Evolutionary conservation across 1,140 invertebrate genomes (phyloP), one percentile per base, ranked within the genome.

Genomic region (Maconellicoccus hirsutus): DNA sequence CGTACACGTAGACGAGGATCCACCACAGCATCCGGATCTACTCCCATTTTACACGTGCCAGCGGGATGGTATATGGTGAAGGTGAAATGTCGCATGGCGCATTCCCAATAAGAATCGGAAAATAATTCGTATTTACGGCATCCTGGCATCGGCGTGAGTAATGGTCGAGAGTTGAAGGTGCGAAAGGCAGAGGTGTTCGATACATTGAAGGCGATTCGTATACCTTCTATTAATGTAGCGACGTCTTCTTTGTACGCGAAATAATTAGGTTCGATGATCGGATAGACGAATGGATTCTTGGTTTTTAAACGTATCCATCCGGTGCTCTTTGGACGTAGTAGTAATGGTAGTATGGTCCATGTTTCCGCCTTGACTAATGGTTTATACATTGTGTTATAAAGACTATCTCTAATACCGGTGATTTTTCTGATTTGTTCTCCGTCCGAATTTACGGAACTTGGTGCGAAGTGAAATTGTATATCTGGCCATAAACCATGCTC

Each of bases 211-310:
- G 89, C 91, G 61, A 94, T 87, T 74, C 89, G 86, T 16, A 94
- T 92, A 1, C 90, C 92, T 76, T 93, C 89, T 0, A 88, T 86
- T 4, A 94, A 76, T 0, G 88, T 83, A 73, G 86, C 80, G 14
- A 93, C 83, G 74, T 94, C 92, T 75, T 90, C 85, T 72, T 85
- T 86, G 74, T 92, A 86, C 0, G 89, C 86, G 76, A 96, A 91
- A 76, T 96, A 96, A 76, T 94, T 94, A 0, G 95, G 93, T 78
- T 92, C 89, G n/a, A 98, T 90, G 2, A 89, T 84, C 0, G 94
- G 94, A 75, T 89, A 85, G 1, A 89, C 83, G 10, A 86, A 83
- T 0, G 94, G 94, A 80, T 98, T 88, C 26, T 80, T 83, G 33
- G 85, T 91, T 72, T 85, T 86, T 0, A 96, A 76, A n/a, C 86